phyloP scores from a whole-genome alignment of 2,888 invertebrate species.

The Drosophila borealis region DNA sequence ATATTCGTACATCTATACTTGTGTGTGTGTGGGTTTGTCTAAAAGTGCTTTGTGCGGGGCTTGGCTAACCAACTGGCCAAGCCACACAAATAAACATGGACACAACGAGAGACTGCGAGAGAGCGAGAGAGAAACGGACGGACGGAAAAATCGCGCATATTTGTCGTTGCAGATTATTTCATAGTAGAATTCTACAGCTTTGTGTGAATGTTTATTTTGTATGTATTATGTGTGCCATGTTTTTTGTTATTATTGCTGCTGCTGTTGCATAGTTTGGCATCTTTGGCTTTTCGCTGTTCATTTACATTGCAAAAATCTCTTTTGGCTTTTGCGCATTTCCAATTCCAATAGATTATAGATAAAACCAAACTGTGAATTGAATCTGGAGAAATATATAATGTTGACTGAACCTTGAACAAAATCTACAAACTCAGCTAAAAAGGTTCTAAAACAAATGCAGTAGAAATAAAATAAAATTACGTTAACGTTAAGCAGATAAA shows the following conservation, averaged over 20 bases:
- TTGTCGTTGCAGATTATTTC: conserved; percentile 79
- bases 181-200: conserved; percentile 68
- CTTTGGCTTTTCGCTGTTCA: conserved; percentile 58
- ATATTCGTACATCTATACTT: conserved; percentile 45
- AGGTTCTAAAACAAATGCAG: neutral
- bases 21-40: conserved; percentile 17
- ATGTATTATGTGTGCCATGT: conserved; percentile 28
- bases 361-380: conserved; percentile 19
- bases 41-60: conserved; percentile 59
- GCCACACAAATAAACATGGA: conserved; percentile 61
- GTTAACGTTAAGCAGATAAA: neutral
- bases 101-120: conserved; percentile 17
- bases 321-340: conserved; percentile 53
- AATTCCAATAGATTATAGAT: conserved; percentile 68
- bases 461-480: neutral
- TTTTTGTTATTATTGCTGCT: conserved; percentile 16
- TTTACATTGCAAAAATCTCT: conserved; percentile 71
- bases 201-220: conserved; percentile 15
- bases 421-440: neutral
- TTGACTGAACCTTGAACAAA: conserved; percentile 11
- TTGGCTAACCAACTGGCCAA: conserved; percentile 80
- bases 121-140: conserved; percentile 3
- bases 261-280: conserved; percentile 39
- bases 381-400: neutral
- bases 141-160: conserved; percentile 71